Evolutionary conservation across 2,113 vertebrate genomes (phyloP).

Genomic region (Nesoenas mayeri): DNA sequence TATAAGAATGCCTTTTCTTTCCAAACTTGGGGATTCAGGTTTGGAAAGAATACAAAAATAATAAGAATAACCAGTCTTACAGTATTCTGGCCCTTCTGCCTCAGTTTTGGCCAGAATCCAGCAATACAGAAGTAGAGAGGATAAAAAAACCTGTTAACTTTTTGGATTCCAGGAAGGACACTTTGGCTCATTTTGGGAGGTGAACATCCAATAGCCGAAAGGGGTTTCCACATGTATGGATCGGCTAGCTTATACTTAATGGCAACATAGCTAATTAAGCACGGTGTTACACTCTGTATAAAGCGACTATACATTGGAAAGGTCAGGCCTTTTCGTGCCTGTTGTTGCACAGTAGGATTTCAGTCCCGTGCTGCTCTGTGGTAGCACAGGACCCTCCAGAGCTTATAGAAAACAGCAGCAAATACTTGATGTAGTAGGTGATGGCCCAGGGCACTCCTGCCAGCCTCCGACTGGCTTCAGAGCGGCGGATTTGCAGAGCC

Average conservation of each 20-base stretch:
- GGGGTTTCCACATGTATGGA: not conserved
- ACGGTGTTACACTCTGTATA: accelerated
- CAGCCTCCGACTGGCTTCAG: not conserved
- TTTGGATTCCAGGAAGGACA: not conserved
- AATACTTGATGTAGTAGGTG: not conserved
- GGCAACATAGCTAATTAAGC: not conserved
- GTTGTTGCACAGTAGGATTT: not conserved
- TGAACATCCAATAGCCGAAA: not conserved
- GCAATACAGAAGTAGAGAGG: not conserved
- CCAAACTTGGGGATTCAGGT: not conserved
- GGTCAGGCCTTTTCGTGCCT: not conserved
- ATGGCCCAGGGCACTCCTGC: not conserved
- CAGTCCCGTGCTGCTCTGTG: not conserved
- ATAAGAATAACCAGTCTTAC: not conserved
- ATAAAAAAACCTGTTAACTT: not conserved
- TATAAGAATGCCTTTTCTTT: not conserved
- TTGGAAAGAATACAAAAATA: conserved; percentile 51
- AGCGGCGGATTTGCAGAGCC: not conserved
- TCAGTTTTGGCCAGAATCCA: conserved; percentile 4
- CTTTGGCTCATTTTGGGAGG: not conserved
- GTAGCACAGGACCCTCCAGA: not conserved
- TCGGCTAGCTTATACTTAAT: not conserved
- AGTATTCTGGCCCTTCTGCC: not conserved
- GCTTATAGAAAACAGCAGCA: not conserved
- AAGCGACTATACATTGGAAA: accelerated